These are phyloP conservation scores for Sceliomorpha sp. DNA, from an alignment of 2,888 invertebrate species.

Conservation along the genomic window DNA sequence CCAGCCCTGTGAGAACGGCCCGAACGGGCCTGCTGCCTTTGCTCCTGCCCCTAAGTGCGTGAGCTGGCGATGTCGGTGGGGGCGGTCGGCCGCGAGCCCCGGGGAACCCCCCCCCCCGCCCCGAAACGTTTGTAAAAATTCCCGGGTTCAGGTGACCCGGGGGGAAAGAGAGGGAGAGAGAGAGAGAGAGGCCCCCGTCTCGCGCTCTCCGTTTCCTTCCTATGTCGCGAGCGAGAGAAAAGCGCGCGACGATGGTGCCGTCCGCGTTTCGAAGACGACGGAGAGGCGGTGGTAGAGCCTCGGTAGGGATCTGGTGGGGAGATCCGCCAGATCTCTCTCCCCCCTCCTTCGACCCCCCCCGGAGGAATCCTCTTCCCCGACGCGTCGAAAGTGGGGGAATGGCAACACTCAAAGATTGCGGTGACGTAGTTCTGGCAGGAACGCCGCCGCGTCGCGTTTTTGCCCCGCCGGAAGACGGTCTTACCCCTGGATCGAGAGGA, in stretches of 20 bases:
- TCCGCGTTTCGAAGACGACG: conserved; percentile 28
- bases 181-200: too few relatives aligned
- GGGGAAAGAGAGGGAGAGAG: too few relatives aligned
- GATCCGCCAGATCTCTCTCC: conserved; percentile 34
- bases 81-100: too few relatives aligned
- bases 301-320: too few relatives aligned
- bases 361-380: conserved; percentile 30
- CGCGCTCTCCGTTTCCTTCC: too few relatives aligned
- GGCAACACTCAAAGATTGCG: conserved; percentile 75
- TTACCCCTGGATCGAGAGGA: conserved; percentile 53
- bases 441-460: conserved; percentile 72
- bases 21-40: too few relatives aligned
- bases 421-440: conserved; percentile 78
- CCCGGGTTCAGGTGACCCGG: too few relatives aligned
- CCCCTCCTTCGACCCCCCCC: conserved; percentile 27
- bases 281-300: conserved; percentile 39
- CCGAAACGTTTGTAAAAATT: too few relatives aligned
- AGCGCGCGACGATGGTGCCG: conserved; percentile 28
- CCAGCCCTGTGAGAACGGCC: too few relatives aligned
- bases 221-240: conserved; percentile 4
- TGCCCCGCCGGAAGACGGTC: conserved; percentile 65
- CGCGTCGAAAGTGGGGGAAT: conserved; percentile 70
- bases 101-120: too few relatives aligned
- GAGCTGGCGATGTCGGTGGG: too few relatives aligned
- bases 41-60: too few relatives aligned